Evolutionary conservation across 2,113 vertebrate species (phyloP), one percentile per base, ranked within the genome.

Genomic region (Istiophorus platypterus): DNA sequence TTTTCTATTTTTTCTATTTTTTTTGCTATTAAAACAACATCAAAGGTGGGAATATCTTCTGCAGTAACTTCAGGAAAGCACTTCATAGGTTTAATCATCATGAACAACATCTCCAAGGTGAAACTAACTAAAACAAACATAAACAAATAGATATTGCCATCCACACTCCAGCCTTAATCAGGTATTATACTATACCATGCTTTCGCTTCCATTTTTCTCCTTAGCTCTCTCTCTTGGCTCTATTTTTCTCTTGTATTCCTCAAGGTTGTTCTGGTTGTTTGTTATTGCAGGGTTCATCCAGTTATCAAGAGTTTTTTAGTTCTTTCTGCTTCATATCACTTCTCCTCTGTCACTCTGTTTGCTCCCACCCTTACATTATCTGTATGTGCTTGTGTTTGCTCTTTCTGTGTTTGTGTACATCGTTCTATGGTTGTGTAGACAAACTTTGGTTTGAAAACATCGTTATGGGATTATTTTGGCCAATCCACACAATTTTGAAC

Each of bases 251-350:
- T 29, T 11, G 22, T 85, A 61, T 65, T 81, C 59, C 27, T 87
- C 87, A 14, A 84, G 85, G 84, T 89, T 84, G 64, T 62, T 74
- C 10, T n/a, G 54, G 69, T 72, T 84, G 59, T 80, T 80, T 79
- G 69, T 83, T 85, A 54, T 74, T 81, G 39, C 64, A 49, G 9
- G 54, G 6, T 75, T 81, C n/a, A 52, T 66, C 61, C 56, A 56
- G 24, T 58, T 78, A 27, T 51, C 45, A 72, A 66, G 63, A 77
- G 72, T 88, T 85, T 76, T 89, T 82, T 54, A 47, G 49, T 67
- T 81, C 62, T 52, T 26, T 68, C 56, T 56, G 45, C 39, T 51
- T 85, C 41, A 6, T 77, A 59, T 49, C 0, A 37, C 29, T 22
- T 2, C 45, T 45, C 72, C 31, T 56, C 51, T 7, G 54, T 45